Evolutionary conservation across 2,888 invertebrate genomes (phyloP), one percentile per base, ranked within the genome.

Genomic region (Cheilosia pagana): DNA sequence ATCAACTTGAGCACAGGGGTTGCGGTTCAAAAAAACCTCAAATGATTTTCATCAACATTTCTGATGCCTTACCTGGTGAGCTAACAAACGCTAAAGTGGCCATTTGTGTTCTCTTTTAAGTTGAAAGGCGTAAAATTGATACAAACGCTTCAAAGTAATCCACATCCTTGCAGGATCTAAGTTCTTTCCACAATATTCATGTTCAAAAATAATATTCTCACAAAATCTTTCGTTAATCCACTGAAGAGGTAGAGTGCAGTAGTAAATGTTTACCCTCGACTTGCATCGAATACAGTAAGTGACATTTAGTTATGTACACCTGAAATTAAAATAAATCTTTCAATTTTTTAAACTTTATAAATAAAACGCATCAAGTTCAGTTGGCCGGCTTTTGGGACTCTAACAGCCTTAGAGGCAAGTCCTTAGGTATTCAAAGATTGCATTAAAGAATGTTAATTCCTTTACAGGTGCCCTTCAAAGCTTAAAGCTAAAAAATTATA

Each of bases 91-190:
- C n/a, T 52, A 21, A 19, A 28, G 19, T 50, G 31, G 41, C 23
- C 41, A 48, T 62, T 67, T 74, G 25, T 28, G 62, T 62, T 68
- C 55, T 25, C 21, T 60, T 16, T 41, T 45, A 62, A 74, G 68
- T 53, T 53, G 45, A 60, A 65, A 57, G 28, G 23, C 48, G 41
- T 25, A 71, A 77, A 71, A 77, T 71, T 77, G 52, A 50, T 71
- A 55, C 53, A 81, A 81, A 67, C 45, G 45, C 67, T 71, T 75
- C 23, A 45, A 52, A 53, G 52, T 59, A 59, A 81, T 71, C 52
- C 55, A 60, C 67, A 53, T 72, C 0, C 35, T 10, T 45, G 41
- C 53, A 71, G 52, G 39, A 25, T 21, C 41, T 23, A 23, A 57
- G 41, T 52, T 65, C 50, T 4, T 50, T 59, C 12, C 48, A 50